These are phyloP conservation scores for Athene noctua DNA, from an alignment of 2,113 vertebrate species.

Conservation along the genomic window DNA sequence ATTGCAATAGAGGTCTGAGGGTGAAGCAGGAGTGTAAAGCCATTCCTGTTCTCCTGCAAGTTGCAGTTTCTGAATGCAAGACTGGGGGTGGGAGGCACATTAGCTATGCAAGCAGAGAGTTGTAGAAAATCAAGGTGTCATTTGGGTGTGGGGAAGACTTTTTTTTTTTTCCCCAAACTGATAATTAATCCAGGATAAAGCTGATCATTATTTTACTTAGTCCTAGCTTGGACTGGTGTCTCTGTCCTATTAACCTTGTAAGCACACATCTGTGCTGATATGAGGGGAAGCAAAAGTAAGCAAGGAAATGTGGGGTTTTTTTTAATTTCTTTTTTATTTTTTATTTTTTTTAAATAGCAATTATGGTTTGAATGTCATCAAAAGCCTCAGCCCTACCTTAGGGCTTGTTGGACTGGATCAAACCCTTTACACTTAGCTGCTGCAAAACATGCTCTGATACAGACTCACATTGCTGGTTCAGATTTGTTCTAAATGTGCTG, in stretches of 20 bases:
- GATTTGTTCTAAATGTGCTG: background rate
- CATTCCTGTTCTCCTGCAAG: background rate
- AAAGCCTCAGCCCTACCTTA: background rate
- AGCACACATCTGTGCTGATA: accelerated
- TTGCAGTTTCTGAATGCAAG: background rate
- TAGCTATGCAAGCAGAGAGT: background rate
- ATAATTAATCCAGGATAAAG: background rate
- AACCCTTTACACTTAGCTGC: background rate
- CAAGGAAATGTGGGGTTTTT: background rate
- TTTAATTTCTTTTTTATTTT: background rate
- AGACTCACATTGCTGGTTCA: background rate
- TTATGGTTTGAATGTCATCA: background rate
- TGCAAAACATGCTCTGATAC: background rate
- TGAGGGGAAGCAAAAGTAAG: background rate
- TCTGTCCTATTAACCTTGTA: background rate
- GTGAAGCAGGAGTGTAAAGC: background rate
- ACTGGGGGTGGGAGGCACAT: background rate
- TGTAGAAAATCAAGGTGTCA: background rate
- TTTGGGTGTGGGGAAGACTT: background rate
- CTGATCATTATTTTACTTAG: background rate
- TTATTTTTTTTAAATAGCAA: background rate
- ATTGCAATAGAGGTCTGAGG: background rate
- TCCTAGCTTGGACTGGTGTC: background rate
- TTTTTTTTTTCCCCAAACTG: background rate
- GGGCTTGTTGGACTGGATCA: background rate